phyloP scores from a whole-genome alignment of 2,888 invertebrate genomes.

The Blomia tropicalis region DNA sequence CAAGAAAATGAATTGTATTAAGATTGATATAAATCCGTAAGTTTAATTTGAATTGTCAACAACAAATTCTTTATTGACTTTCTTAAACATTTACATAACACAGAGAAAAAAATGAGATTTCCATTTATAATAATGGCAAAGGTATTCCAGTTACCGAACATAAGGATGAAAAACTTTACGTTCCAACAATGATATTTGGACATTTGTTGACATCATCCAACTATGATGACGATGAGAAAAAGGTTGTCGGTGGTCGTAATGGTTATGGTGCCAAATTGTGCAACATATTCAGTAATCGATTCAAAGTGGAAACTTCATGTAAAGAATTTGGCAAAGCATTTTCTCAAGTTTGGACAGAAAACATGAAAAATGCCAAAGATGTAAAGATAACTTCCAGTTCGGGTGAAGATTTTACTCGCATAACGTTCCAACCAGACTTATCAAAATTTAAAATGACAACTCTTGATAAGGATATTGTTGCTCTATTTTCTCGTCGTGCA shows the following conservation, averaged over 20 bases:
- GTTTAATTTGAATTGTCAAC: conserved; percentile 26
- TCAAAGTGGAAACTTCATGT: conserved; percentile 82
- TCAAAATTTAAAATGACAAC: conserved; percentile 83
- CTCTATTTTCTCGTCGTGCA: conserved; percentile 78
- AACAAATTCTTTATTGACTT: neutral
- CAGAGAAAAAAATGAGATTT: conserved; percentile 69
- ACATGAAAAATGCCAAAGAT: conserved; percentile 83
- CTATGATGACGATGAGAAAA: conserved; percentile 93
- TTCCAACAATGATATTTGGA: conserved; percentile 98
- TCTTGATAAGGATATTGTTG: conserved; percentile 79
- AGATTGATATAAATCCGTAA: conserved; percentile 59
- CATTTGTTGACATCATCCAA: conserved; percentile 95
- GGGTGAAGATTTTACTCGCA: conserved; percentile 68
- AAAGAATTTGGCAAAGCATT: conserved; percentile 70
- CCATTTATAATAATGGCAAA: conserved; percentile 90
- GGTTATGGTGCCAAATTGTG: conserved; percentile 98
- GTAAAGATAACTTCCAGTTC: conserved; percentile 49
- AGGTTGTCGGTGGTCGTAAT: conserved; percentile 76
- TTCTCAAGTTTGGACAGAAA: conserved; percentile 82
- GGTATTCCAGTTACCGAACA: conserved; percentile 95
- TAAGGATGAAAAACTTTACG: conserved; percentile 91
- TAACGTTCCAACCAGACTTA: conserved; percentile 87
- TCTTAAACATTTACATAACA: conserved; percentile 25
- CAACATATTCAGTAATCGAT: conserved; percentile 93
- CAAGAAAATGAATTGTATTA: conserved; percentile 70